phyloP scores from a whole-genome alignment of 2,113 vertebrate genomes.

The Ivindomyrus marchei region DNA sequence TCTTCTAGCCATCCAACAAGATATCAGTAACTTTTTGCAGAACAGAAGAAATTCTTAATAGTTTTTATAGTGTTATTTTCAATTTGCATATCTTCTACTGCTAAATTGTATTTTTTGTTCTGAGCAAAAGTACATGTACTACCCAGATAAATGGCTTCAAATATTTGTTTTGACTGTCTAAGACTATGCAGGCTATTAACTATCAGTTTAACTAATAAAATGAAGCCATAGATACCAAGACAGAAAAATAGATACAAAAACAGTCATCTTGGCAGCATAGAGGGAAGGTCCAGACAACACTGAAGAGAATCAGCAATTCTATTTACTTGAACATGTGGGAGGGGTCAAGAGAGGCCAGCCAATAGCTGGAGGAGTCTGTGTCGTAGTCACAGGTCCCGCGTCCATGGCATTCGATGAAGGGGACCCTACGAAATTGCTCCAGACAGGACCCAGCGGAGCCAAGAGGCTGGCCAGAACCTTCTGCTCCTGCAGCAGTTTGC shows the following conservation, averaged over 20 bases:
- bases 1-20: background rate
- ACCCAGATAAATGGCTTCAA: background rate
- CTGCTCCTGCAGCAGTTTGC: constrained; percentile 79
- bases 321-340: constrained; percentile 82
- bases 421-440: constrained; percentile 75
- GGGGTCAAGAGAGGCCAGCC: constrained; percentile 75
- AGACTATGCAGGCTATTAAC: background rate
- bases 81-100: background rate
- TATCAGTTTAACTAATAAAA: background rate
- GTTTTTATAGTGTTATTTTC: background rate
- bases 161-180: background rate
- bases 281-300: background rate
- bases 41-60: background rate
- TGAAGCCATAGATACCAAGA: background rate
- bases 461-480: constrained; percentile 83
- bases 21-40: background rate
- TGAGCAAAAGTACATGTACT: background rate
- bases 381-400: constrained; percentile 83
- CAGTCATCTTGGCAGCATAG: background rate
- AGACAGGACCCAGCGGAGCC: constrained; percentile 86
- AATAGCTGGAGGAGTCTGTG: constrained; percentile 84
- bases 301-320: background rate
- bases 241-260: background rate
- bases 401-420: constrained; percentile 87
- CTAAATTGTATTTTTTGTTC: background rate